phyloP scores from a whole-genome alignment of 2,797 vertebrate genomes.

The Anisognathus igniventris region DNA sequence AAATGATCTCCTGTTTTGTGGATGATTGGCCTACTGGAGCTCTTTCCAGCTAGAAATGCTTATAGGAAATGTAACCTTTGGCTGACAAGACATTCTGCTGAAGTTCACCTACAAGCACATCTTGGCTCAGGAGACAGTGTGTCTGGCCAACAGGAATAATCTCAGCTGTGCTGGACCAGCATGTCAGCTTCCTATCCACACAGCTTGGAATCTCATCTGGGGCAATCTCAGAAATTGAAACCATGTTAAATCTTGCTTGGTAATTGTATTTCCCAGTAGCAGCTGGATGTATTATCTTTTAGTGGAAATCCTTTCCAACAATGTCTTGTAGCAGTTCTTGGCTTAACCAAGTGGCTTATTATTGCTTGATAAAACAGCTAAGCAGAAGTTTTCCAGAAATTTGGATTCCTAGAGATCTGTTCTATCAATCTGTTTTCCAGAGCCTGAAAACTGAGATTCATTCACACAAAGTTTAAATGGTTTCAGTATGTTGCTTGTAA shows the following conservation, averaged over 20 bases:
- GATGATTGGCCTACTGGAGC: neutral
- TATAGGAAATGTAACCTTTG: slow-evolving; percentile 53
- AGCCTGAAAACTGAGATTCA: slow-evolving; percentile 25
- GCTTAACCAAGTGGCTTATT: neutral
- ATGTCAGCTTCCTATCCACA: slow-evolving; percentile 30
- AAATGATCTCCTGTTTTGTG: neutral
- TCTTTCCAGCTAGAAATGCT: neutral
- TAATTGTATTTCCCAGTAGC: slow-evolving; percentile 39
- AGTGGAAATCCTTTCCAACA: slow-evolving; percentile 5
- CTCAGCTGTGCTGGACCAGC: neutral
- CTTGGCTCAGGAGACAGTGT: slow-evolving; percentile 41
- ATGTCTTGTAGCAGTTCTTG: slow-evolving; percentile 11
- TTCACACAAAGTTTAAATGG: neutral
- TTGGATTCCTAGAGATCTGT: neutral
- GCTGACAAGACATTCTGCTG: slow-evolving; percentile 17
- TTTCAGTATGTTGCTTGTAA: slow-evolving; percentile 10
- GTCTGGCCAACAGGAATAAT: slow-evolving; percentile 49
- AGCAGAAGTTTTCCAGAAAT: slow-evolving; percentile 21
- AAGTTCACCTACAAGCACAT: slow-evolving; percentile 39
- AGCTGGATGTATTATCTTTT: neutral
- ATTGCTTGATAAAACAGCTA: neutral
- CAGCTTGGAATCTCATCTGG: neutral
- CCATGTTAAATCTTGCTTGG: neutral
- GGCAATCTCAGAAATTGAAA: neutral
- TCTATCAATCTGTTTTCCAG: slow-evolving; percentile 32